Evolutionary conservation across 2,888 invertebrate genomes (phyloP), one percentile per base, ranked within the genome.

Genomic region (Stenotaenia linearis): DNA sequence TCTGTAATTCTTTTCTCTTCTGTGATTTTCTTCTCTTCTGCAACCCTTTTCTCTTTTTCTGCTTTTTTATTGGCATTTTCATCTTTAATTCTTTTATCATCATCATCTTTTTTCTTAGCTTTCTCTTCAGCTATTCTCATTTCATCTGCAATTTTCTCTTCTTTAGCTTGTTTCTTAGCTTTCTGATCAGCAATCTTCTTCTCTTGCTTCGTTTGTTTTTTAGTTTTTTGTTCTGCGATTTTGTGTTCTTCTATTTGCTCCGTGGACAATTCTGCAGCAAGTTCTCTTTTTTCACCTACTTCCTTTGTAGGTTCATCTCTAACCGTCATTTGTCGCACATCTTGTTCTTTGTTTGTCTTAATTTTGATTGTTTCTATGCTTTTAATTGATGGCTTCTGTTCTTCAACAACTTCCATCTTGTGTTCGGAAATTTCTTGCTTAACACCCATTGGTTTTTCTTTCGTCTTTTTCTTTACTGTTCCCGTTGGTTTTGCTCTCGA

Each of bases 391-490:
- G n/a, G n/a, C n/a, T n/a, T n/a, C n/a, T n/a, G n/a, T n/a, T n/a
- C n/a, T n/a, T n/a, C n/a, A n/a, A n/a, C n/a, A n/a, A n/a, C n/a
- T n/a, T n/a, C n/a, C n/a, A n/a, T n/a, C n/a, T n/a, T n/a, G n/a
- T n/a, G n/a, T n/a, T n/a, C n/a, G n/a, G n/a, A n/a, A n/a, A n/a
- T n/a, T n/a, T n/a, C n/a, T n/a, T n/a, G n/a, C n/a, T n/a, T n/a
- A n/a, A n/a, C n/a, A 81, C 6, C 80, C 7, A 30, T 21, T 28
- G 6, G 4, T 80, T 75, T 28, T 78, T 69, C 80, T 82, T 80
- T 84, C 84, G 81, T 84, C n/a, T 23, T 10, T 40, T 18, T 23
- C 50, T 10, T 23, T 56, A 75, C 77, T 32, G 18, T 10, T 9
- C 23, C 18, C 76, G 35, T 32, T 32, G 50, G 75, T 80, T 25